Percentiles rank a stretch among this genome's conserved stretches.
Evolutionary conservation across 2,797 vertebrate species (phyloP).

Genomic region (Hafferia zeledoni): DNA sequence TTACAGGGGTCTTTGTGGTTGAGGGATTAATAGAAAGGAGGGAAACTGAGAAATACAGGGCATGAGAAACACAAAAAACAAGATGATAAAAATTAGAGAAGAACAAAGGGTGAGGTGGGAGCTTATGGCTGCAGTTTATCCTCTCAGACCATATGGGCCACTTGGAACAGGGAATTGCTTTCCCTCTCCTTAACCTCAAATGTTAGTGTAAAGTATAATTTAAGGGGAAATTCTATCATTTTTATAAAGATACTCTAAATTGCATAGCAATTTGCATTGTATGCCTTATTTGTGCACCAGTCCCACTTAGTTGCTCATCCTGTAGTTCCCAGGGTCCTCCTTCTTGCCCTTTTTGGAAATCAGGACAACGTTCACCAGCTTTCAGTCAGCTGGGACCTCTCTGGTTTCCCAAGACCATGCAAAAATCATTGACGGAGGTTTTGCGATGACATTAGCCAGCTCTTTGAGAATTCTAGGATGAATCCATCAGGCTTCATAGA

Average conservation of each 20-base stretch:
- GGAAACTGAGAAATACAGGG: neutral
- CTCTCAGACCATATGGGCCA: neutral
- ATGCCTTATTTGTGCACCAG: neutral
- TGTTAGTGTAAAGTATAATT: neutral
- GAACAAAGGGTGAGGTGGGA: neutral
- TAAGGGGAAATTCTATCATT: neutral
- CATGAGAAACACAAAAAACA: neutral
- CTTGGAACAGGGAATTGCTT: neutral
- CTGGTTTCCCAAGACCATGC: neutral
- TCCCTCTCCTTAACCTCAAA: neutral
- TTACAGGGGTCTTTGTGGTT: neutral
- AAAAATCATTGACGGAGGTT: neutral
- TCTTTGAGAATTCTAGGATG: neutral
- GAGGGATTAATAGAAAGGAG: neutral
- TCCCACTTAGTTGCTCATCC: neutral
- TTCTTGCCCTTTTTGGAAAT: neutral
- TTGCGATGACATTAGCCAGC: neutral
- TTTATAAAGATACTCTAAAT: neutral
- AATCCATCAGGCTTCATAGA: neutral
- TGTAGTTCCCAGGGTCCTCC: neutral
- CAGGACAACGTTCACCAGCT: neutral
- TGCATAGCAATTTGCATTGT: neutral
- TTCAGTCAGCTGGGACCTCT: neutral
- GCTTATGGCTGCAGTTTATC: neutral
- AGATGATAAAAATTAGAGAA: neutral